These are phyloP conservation scores for Acanthacorydalis orientalis DNA, from an alignment of 2,888 invertebrate species.

Conservation along the genomic window DNA sequence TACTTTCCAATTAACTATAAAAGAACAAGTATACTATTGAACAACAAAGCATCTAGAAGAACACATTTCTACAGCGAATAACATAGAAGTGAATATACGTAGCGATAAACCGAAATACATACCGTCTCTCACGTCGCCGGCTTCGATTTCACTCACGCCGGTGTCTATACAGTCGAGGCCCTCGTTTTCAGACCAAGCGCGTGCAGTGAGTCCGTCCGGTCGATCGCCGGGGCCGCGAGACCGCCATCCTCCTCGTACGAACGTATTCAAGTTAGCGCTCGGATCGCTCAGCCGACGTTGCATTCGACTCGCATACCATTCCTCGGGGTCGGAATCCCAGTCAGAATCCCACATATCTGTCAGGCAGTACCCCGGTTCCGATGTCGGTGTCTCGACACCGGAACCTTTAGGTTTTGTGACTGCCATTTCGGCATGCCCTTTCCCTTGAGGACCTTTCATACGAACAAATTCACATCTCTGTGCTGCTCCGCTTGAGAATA, in stretches of 20 bases:
- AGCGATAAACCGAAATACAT: constrained; percentile 18
- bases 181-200: constrained; percentile 80
- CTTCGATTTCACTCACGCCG: constrained; percentile 82
- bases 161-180: constrained; percentile 72
- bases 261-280: constrained; percentile 75
- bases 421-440: constrained; percentile 96
- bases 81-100: too few species aligned
- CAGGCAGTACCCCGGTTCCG: constrained; percentile 69
- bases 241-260: constrained; percentile 68
- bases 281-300: constrained; percentile 83
- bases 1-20: too few species aligned
- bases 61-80: too few species aligned
- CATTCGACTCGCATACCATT: constrained; percentile 19
- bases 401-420: constrained; percentile 83
- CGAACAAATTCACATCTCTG: constrained; percentile 94
- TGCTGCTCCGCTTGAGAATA: constrained; percentile 55
- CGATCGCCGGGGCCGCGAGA: constrained; percentile 46
- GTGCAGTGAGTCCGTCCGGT: constrained; percentile 29
- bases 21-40: too few species aligned
- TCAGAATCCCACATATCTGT: constrained; percentile 82
- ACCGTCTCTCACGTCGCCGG: constrained; percentile 85
- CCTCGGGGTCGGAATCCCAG: constrained; percentile 77
- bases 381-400: constrained; percentile 87
- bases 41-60: too few species aligned
- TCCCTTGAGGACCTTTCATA: constrained; percentile 94